Evolutionary conservation across 2,888 invertebrate genomes (phyloP), one percentile per base, ranked within the genome.

Genomic region (Xestia ashworthii): DNA sequence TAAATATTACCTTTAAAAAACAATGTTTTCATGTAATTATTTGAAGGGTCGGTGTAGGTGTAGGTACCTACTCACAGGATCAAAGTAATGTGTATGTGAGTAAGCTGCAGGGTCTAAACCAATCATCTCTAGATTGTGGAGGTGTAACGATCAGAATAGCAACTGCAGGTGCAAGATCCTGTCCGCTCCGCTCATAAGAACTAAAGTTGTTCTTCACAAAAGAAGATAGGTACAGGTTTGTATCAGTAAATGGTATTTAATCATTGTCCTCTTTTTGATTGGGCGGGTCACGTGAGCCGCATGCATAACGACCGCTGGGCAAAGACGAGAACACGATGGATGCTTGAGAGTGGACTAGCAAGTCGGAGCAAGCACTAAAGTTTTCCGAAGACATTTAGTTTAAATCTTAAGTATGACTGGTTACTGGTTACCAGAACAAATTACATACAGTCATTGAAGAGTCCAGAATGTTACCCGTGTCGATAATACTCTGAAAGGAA

Each of bases 391-490:
- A n/a, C n/a, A n/a, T n/a, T n/a, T n/a, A n/a, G n/a, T n/a, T n/a
- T n/a, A n/a, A n/a, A n/a, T n/a, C n/a, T n/a, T n/a, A n/a, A n/a
- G n/a, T n/a, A n/a, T n/a, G n/a, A n/a, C n/a, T n/a, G n/a, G n/a
- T n/a, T n/a, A n/a, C n/a, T n/a, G n/a, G n/a, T n/a, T n/a, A n/a
- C n/a, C n/a, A n/a, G n/a, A n/a, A n/a, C n/a, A n/a, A n/a, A n/a
- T n/a, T n/a, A n/a, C n/a, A n/a, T n/a, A n/a, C n/a, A n/a, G n/a
- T n/a, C n/a, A n/a, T n/a, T n/a, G n/a, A n/a, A n/a, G 58, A 70
- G 25, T 66, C 25, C 62, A 22, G n/a, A 82, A 82, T 73, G 60
- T 75, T n/a, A 66, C 71, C 62, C 58, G 50, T 48, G 50, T 19
- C 25, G 58, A 55, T 58, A 68, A 75, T 48, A 55, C 64, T 71